Percentiles rank a stretch among this genome's conserved stretches.
These are phyloP conservation scores for Melanchra persicariae DNA, from an alignment of 2,888 invertebrate species.

Conservation along the genomic window DNA sequence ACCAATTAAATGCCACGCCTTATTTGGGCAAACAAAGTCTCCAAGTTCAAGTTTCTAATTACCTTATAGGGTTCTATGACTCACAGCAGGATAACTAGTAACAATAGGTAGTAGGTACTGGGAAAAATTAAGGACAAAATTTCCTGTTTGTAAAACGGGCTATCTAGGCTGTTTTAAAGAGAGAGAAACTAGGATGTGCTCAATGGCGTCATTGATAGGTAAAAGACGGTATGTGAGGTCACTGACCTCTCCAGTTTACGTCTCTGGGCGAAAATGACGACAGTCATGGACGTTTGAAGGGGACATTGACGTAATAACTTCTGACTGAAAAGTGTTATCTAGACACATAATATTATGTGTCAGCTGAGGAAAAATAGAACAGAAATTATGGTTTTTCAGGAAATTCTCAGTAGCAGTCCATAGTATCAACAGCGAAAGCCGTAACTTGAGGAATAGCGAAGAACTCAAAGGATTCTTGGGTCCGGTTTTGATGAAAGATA, in stretches of 20 bases:
- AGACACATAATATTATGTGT: not conserved
- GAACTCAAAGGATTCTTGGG: no score
- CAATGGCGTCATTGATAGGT: conserved; percentile 16
- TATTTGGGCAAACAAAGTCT: not conserved
- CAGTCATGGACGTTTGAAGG: conserved; percentile 14
- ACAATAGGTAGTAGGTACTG: not conserved
- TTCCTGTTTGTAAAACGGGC: not conserved
- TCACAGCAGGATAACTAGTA: not conserved
- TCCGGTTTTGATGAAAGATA: no score
- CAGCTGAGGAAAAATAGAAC: not conserved
- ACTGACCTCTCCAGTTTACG: conserved; percentile 18
- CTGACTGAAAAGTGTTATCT: not conserved
- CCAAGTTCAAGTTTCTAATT: not conserved
- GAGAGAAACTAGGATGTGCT: conserved; percentile 16
- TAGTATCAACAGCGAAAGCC: no score
- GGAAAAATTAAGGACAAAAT: conserved; percentile 5
- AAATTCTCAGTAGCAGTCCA: not conserved
- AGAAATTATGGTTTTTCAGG: not conserved
- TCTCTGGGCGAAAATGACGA: conserved; percentile 19
- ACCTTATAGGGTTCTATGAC: not conserved
- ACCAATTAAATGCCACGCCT: not conserved
- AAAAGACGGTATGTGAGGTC: conserved; percentile 16
- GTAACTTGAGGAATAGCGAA: no score
- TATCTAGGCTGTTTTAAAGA: conserved; percentile 3
- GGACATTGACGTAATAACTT: conserved; percentile 21